These are phyloP conservation scores for Atta texana DNA, from an alignment of 1,140 invertebrate species.

Conservation along the genomic window DNA sequence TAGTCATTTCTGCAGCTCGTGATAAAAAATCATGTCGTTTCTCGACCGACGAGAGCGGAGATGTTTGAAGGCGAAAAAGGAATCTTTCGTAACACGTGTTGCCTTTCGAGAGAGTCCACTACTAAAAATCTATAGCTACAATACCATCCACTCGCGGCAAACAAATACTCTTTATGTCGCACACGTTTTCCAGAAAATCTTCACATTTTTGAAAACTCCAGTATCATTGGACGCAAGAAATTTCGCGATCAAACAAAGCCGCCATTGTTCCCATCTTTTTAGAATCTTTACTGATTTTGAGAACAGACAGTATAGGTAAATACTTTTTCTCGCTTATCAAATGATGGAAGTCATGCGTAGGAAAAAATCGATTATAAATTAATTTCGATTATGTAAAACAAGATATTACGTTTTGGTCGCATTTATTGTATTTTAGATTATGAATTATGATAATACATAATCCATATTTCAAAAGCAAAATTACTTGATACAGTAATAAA, in stretches of 20 bases:
- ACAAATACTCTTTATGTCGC: slow-evolving; percentile 48
- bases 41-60: background rate
- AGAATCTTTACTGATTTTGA: background rate
- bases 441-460: background rate
- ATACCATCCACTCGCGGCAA: slow-evolving; percentile 26
- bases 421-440: background rate
- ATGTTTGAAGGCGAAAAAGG: slow-evolving; percentile 12
- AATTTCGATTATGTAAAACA: background rate
- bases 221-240: background rate
- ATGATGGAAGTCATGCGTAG: background rate
- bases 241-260: background rate
- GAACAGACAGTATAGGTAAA: background rate
- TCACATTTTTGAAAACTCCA: background rate
- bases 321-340: background rate
- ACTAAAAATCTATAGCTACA: slow-evolving; percentile 44
- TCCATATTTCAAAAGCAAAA: background rate
- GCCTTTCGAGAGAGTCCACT: background rate
- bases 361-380: slow-evolving; percentile 8
- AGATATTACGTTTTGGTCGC: background rate
- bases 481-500: background rate
- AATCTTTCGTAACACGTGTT: slow-evolving; percentile 41
- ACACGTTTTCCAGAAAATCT: slow-evolving; percentile 25
- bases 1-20: slow-evolving; percentile 40
- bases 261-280: background rate
- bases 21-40: slow-evolving; percentile 44